Base-by-base conservation (phyloP, 1,140 invertebrate genomes). In the Lepidurus arcticus region DNA sequence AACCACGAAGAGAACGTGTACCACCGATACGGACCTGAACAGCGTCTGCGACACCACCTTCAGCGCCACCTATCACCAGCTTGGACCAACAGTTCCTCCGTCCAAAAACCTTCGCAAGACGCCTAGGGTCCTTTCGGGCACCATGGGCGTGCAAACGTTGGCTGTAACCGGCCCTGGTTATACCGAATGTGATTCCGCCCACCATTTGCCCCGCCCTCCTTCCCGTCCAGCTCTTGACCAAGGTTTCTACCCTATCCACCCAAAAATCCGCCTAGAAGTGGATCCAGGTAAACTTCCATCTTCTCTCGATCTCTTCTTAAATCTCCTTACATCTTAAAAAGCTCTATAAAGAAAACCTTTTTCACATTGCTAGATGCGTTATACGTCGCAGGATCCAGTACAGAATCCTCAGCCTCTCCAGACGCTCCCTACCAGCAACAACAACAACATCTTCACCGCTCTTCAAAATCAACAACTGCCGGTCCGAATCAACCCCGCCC, bases 31-130 rank as follows among this genome's bases (percentile, higher is more conserved):
- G 13, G 53, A 65, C 21, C 53, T 65, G 9, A 65, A 65, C 7
- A 65, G 53, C 21, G 53, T 65, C 21, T 65, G 53, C 53, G 53
- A 65, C n/a, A 65, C 53, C 13, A 65, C 16, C 53, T 65, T 65
- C 21, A 65, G 53, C 53, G n/a, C 9, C 16, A 65, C 53, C 53
- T 65, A 65, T 65, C 53, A 65, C 4, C 53, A 65, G 21, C 53
- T 65, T n/a, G 53, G 53, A 65, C 16, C 53, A 65, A 16, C 13
- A n/a, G 21, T 13, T 65, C 6, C 34, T 34, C 34, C 34, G 3
- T 4, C 6, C 53, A 65, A 65, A 65, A 65, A 65, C 53, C 53
- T 16, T 65, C 53, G 53, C 53, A 65, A 65, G 21, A 65, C 13
- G 21, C 53, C 53, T 4, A 13, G 53, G 16, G 8, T 65, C 21